phyloP scores from a whole-genome alignment of 2,888 invertebrate species.

The Lordiphosa fenestrarum region DNA sequence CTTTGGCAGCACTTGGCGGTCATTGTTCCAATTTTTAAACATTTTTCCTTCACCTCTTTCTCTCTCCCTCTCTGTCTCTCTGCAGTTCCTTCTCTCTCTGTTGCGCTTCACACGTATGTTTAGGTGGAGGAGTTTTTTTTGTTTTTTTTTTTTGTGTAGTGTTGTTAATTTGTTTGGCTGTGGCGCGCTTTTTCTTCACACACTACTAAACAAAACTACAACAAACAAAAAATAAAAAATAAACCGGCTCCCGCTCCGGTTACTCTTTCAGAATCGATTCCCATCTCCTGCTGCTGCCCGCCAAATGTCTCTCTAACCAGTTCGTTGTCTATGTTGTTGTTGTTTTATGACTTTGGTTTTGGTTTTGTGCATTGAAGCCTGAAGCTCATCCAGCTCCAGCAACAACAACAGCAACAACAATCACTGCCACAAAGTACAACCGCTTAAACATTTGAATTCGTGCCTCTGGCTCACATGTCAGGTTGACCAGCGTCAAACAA shows the following conservation, averaged over 20 bases:
- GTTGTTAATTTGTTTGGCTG: constrained; percentile 67
- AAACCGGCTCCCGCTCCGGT: constrained; percentile 20
- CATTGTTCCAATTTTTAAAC: constrained; percentile 70
- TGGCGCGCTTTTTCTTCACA: constrained; percentile 56
- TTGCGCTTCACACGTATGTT: constrained; percentile 25
- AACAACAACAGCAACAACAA: constrained; percentile 35
- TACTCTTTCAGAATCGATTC: constrained; percentile 20
- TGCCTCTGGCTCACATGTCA: constrained; percentile 62
- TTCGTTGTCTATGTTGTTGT: constrained; percentile 40
- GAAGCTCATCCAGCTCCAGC: constrained; percentile 35
- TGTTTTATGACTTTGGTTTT: constrained; percentile 58
- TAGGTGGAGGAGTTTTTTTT: constrained; percentile 31
- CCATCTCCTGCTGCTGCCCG: constrained; percentile 8
- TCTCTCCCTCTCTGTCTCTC: constrained; percentile 1
- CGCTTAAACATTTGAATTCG: constrained; percentile 66
- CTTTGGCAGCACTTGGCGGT: constrained; percentile 58
- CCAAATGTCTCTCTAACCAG: constrained; percentile 45
- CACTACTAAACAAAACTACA: constrained; percentile 35
- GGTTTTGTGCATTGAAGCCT: constrained; percentile 58
- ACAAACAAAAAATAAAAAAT: constrained; percentile 10
- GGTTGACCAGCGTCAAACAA: constrained; percentile 48
- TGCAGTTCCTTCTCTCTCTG: neutral
- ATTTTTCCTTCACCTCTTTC: constrained; percentile 36
- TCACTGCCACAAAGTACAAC: constrained; percentile 49
- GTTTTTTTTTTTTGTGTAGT: constrained; percentile 50